phyloP scores from a whole-genome alignment of 1,140 invertebrate species.

The Thrips palmi region DNA sequence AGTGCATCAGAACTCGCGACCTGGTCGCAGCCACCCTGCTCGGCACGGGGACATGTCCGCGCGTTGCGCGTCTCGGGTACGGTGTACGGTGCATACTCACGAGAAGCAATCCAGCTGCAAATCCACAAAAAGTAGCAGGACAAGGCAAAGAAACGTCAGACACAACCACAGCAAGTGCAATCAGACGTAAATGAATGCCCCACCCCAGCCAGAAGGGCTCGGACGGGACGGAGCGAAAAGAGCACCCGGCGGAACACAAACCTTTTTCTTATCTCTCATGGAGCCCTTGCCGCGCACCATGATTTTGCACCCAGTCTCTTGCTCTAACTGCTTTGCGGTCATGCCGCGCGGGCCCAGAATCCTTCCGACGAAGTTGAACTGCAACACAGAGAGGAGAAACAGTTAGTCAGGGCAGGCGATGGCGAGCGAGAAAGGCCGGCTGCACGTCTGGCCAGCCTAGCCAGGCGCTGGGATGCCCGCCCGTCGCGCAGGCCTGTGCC shows the following conservation, averaged over 20 bases:
- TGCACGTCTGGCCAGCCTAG: no score
- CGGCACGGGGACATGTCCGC: no score
- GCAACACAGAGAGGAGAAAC: constrained; percentile 32
- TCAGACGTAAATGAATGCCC: no score
- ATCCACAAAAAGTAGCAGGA: constrained; percentile 2
- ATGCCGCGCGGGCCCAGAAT: constrained; percentile 97
- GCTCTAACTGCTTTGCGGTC: constrained; percentile 98
- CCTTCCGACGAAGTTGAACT: constrained; percentile 99
- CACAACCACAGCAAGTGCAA: background rate
- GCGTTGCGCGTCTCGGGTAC: no score
- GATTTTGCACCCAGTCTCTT: constrained; percentile 99
- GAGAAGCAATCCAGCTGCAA: constrained; percentile 2
- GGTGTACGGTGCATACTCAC: no score
- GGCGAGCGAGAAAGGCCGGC: no score
- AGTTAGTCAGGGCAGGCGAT: no score
- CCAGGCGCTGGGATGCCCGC: no score
- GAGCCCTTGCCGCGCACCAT: constrained; percentile 99
- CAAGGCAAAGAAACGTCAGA: background rate
- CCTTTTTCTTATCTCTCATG: constrained; percentile 99
- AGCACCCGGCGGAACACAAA: constrained; percentile 23
- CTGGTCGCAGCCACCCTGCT: no score
- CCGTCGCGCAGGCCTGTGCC: no score
- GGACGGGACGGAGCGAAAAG: no score
- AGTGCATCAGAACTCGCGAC: background rate
- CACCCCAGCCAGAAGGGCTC: background rate